phyloP scores from a whole-genome alignment of 2,797 vertebrate genomes.

The Agapornis canus region DNA sequence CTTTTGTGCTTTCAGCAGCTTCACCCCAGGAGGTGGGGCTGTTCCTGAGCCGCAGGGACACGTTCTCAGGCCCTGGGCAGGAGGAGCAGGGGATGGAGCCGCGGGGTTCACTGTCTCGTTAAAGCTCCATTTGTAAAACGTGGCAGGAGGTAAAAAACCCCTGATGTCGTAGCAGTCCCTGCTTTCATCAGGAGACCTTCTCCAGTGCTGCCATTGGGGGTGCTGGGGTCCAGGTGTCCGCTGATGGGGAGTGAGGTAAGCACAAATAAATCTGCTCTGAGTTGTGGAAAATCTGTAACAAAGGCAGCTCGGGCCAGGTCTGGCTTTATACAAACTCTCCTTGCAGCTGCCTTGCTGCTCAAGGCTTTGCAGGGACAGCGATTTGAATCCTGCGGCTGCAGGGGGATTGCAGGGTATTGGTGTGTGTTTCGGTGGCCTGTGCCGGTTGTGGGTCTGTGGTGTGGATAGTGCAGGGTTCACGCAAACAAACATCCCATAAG shows the following conservation, averaged over 20 bases:
- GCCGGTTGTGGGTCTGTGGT: background rate
- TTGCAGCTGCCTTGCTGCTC: background rate
- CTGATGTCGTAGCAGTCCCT: background rate
- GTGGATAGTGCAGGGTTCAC: background rate
- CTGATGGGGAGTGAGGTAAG: background rate
- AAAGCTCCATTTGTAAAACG: background rate
- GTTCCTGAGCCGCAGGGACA: background rate
- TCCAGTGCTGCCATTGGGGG: background rate
- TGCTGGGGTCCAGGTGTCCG: background rate
- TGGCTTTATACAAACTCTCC: background rate
- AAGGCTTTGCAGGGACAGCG: background rate
- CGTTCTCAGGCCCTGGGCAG: background rate
- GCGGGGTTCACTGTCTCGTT: background rate
- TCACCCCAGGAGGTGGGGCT: background rate
- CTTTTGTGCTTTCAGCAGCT: background rate
- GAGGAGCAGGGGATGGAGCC: background rate
- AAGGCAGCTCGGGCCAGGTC: background rate
- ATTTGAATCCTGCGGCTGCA: background rate
- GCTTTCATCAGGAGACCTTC: background rate
- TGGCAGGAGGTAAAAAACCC: background rate
- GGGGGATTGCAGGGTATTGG: background rate
- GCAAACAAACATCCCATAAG: too few relatives aligned
- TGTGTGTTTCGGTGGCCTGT: rapidly evolving
- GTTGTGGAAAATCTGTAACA: background rate
- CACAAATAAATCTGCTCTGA: background rate